Evolutionary conservation across 2,113 vertebrate genomes (phyloP), one percentile per base, ranked within the genome.

Genomic region (Halcyon senegalensis): DNA sequence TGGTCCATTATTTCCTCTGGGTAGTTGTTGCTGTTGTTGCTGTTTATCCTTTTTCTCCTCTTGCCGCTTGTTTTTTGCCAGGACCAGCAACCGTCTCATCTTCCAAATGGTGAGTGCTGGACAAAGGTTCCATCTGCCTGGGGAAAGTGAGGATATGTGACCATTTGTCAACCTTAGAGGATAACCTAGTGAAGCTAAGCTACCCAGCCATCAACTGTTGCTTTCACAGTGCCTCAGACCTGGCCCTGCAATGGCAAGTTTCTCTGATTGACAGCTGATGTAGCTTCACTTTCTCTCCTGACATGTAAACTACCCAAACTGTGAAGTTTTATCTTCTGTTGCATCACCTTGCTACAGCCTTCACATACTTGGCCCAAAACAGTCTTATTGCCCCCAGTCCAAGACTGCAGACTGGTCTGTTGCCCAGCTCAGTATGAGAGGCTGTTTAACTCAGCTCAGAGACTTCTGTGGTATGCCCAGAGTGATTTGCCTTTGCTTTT

Each of bases 401-500:
- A 68, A 56, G 73, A 31, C 15, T 69, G 30, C 16, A 76, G 24
- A 31, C 12, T 43, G 53, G 11, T 53, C 44, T 75, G 43, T 48
- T 5, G 1, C 30, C 8, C 0, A 0, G 3, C 2, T 12, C 4
- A 25, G 44, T 11, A 27, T 31, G 30, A 33, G 35, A 76, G 43
- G 39, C 27, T 31, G 33, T 33, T 67, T 11, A n/a, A 37, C 19
- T 70, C 37, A 53, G 41, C 50, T 41, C 27, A 41, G 27, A 90
- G 51, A 19, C 39, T 60, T 50, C 73, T 21, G 28, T 64, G 39
- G 7, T 24, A 30, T 31, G n/a, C 48, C 48, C 8, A 5, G 13
- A 84, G 23, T 0, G 0, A n/a, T 24, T 25, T 3, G 2, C 30
- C 87, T 46, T 44, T 46, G 31, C 12, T 60, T 59, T 87, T 68